These are phyloP conservation scores for Aphis gossypii DNA, from an alignment of 1,140 invertebrate genomes.

Conservation along the genomic window DNA sequence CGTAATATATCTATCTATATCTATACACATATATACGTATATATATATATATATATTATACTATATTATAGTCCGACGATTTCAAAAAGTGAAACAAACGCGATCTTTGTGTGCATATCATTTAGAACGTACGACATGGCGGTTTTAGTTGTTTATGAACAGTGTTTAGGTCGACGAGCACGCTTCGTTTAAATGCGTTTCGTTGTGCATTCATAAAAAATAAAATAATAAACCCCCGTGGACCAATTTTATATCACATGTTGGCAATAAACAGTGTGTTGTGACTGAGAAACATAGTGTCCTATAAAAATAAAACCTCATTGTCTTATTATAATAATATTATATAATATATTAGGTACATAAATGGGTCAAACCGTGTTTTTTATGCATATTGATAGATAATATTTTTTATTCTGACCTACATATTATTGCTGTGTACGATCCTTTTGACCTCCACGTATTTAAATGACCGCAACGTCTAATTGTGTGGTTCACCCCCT, in stretches of 20 bases:
- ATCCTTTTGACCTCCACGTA: not conserved
- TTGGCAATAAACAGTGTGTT: conserved; percentile 19
- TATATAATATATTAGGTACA: not conserved
- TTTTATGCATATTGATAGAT: not conserved
- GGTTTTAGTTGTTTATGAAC: conserved; percentile 26
- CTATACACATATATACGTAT: no score
- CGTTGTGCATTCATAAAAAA: conserved; percentile 25
- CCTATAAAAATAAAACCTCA: not conserved
- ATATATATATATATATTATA: not conserved
- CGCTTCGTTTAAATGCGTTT: not conserved
- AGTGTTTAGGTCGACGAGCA: not conserved
- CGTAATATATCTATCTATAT: no score
- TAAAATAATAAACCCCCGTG: not conserved
- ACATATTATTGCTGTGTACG: not conserved
- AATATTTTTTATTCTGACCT: conserved; percentile 28
- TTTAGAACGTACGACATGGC: not conserved
- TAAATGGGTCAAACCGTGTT: conserved; percentile 23
- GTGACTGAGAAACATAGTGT: no score
- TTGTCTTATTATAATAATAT: not conserved
- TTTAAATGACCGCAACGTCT: conserved; percentile 8
- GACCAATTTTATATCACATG: conserved; percentile 9
- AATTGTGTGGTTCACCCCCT: not conserved
- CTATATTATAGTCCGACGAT: not conserved
- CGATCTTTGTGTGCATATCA: not conserved
- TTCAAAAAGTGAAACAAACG: not conserved